Evolutionary conservation across 2,797 vertebrate genomes (phyloP), one percentile per base, ranked within the genome.

Genomic region (Enteromius anoplus): DNA sequence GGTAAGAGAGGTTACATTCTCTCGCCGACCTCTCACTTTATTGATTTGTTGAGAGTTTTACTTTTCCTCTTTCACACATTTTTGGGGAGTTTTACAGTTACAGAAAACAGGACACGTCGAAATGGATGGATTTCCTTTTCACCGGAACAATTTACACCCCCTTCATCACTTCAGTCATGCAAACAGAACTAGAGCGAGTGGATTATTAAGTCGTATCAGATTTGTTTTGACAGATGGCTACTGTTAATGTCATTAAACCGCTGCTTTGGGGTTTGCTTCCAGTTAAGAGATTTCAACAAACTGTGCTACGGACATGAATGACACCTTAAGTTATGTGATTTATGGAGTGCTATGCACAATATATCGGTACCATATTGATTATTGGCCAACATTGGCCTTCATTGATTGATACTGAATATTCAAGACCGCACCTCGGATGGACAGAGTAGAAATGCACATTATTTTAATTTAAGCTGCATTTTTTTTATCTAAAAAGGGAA

Each of bases 1-100:
- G 15, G 26, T 66, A 75, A 42, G 19, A 60, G 37, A 60, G 81
- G 81, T 83, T 60, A 69, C 81, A 83, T 83, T 83, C 81, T 83
- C 73, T 60, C 19, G 6, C 1, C 14, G 40, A 83, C 73, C 81
- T 62, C 65, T 83, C 65, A 5, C 26, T 77, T 77, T 77, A 83
- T 83, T 77, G 60, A 80, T 23, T 49, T 32, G 72, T 68, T 76
- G 81, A 82, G 51, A 83, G 81, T 29, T 76, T 34, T 83, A 19
- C 40, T 82, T 26, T 68, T 66, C 69, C 79, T 78, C 37, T 55
- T 29, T 47, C 49, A 21, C 47, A 70, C 58, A 37, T 32, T 60
- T 77, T 83, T 68, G 49, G 37, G 37, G 37, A 40, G 45, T 29
- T 26, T 47, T 26, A 26, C 14, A 51, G 80, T 73, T 65, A 75